Conservation (phyloP, 2,797 vertebrate genomes). For the Myotis planiceps region DNA sequence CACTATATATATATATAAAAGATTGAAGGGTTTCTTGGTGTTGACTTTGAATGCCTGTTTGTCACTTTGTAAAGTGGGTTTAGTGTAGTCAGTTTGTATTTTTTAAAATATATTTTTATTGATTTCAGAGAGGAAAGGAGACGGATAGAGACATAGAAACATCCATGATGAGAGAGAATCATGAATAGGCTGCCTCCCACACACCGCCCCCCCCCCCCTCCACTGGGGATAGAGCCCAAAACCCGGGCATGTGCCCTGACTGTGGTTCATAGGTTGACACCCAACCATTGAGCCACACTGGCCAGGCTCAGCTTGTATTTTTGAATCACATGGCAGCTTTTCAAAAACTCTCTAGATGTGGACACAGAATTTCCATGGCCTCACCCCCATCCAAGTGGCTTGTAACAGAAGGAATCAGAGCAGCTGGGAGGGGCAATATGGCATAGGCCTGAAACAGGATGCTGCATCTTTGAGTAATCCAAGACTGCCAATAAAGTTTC, state of each 20-base stretch:
- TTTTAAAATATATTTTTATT: too few species aligned
- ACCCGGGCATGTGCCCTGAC: too few species aligned
- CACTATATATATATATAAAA: too few species aligned
- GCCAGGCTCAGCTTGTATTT: too few species aligned
- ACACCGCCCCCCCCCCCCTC: too few species aligned
- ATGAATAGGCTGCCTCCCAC: too few species aligned
- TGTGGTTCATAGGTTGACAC: too few species aligned
- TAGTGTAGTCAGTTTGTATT: neutral
- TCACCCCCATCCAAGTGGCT: neutral
- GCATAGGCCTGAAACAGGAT: neutral
- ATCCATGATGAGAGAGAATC: too few species aligned
- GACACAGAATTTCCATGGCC: neutral
- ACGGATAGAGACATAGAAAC: too few species aligned
- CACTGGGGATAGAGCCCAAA: too few species aligned
- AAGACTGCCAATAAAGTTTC: neutral
- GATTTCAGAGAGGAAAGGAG: too few species aligned
- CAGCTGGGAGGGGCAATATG: neutral
- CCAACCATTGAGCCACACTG: too few species aligned
- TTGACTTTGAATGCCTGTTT: constrained; percentile 11
- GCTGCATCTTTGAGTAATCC: neutral
- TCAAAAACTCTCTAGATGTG: neutral
- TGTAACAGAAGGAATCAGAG: neutral
- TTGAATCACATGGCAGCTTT: neutral
- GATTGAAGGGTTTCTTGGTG: neutral
- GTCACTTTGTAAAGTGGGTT: neutral